Evolutionary conservation across 2,113 vertebrate species (phyloP).

Genomic region (Calypte anna): DNA sequence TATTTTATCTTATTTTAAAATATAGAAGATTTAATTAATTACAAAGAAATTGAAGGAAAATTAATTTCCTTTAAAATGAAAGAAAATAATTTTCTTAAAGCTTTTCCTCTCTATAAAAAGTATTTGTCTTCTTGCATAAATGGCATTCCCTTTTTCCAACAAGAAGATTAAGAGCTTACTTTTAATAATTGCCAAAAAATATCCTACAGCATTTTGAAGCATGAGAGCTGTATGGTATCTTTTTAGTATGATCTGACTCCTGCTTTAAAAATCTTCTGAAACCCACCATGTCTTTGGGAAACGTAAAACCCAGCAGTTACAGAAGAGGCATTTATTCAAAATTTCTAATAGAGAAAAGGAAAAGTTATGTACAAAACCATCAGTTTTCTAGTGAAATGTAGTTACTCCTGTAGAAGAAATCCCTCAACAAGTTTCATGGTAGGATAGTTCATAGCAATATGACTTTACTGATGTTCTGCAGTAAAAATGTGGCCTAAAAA

Average conservation of each 20-base stretch:
- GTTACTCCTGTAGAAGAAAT: not conserved
- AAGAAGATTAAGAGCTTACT: not conserved
- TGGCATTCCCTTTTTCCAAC: not conserved
- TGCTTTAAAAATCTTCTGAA: not conserved
- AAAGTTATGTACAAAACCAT: rapidly evolving
- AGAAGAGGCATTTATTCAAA: not conserved
- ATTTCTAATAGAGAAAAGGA: not conserved
- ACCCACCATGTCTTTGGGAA: not conserved
- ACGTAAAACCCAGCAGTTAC: not conserved
- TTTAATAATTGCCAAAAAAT: not conserved
- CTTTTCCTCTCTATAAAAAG: not conserved
- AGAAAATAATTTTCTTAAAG: not conserved
- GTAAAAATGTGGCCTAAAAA: not conserved
- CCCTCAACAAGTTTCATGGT: not conserved
- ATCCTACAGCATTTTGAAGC: not conserved
- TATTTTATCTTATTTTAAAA: not conserved
- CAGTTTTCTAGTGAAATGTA: not conserved
- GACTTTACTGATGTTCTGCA: not conserved
- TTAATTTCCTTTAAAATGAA: not conserved
- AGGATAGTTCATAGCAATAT: not conserved
- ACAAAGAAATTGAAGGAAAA: not conserved
- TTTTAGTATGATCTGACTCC: not conserved
- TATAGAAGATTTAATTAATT: not conserved
- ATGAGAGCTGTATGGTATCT: not conserved
- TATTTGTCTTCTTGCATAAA: not conserved